A percentile compares a stretch with the other conserved stretches of the same genome.
Evolutionary conservation across 1,140 invertebrate species (phyloP).

Genomic region (Lordiphosa collinella): DNA sequence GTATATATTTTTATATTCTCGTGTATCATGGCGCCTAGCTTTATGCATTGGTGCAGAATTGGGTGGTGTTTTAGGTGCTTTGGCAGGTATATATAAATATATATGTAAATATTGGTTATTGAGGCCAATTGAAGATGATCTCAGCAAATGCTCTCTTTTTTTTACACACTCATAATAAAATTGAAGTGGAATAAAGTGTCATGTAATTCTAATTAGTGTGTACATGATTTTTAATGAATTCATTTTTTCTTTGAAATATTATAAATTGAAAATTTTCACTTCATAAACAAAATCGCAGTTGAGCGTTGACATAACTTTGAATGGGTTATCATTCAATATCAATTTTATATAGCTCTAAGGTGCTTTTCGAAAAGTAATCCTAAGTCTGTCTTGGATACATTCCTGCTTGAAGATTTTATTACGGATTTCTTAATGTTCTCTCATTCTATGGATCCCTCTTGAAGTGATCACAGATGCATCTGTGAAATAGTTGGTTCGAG

Average conservation of each 20-base stretch:
- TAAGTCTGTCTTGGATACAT: no score
- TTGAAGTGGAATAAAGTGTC: not conserved
- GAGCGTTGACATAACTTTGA: no score
- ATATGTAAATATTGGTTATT: not conserved
- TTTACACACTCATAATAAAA: not conserved
- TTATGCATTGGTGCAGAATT: slow-evolving; percentile 25
- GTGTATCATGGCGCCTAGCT: slow-evolving; percentile 12
- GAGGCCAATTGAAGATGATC: slow-evolving; percentile 20
- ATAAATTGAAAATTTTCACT: no score
- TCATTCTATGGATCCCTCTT: no score
- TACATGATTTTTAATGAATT: not conserved
- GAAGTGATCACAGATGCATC: no score
- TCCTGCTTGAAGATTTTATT: no score
- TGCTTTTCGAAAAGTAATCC: no score
- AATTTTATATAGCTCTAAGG: no score
- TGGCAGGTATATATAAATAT: not conserved
- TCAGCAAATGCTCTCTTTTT: slow-evolving; percentile 27
- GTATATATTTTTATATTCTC: not conserved
- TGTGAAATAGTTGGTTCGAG: no score
- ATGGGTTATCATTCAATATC: no score
- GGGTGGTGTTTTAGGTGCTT: not conserved
- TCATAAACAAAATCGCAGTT: no score
- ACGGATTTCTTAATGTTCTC: no score
- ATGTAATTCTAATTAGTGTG: not conserved
- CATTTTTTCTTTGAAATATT: not conserved